These are phyloP conservation scores for Cottoperca gobio DNA, from an alignment of 2,797 vertebrate species.

Conservation along the genomic window DNA sequence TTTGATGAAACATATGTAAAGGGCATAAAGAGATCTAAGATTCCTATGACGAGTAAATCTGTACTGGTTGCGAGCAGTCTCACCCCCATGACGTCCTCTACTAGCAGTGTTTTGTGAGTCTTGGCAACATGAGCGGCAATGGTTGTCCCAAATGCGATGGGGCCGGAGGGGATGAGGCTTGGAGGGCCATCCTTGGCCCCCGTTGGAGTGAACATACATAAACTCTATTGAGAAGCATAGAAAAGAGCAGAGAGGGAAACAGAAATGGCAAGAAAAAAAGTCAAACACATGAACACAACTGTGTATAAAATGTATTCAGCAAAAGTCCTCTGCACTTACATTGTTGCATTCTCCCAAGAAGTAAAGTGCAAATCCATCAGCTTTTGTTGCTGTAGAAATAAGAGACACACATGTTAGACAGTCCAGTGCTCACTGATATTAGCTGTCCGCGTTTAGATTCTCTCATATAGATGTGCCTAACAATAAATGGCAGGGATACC, in stretches of 20 bases:
- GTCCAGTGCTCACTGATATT: constrained; percentile 7
- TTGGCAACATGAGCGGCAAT: constrained; percentile 97
- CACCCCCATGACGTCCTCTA: constrained; percentile 97
- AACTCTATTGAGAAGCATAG: constrained; percentile 85
- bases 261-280: constrained; percentile 10
- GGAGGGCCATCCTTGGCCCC: constrained; percentile 93
- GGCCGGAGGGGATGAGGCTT: constrained; percentile 91
- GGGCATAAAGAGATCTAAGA: neutral
- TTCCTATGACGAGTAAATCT: neutral
- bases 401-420: constrained; percentile 14
- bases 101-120: constrained; percentile 93
- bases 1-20: neutral
- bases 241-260: constrained; percentile 36
- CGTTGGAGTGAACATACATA: constrained; percentile 95
- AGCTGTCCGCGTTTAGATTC: neutral
- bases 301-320: neutral
- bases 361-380: constrained; percentile 99
- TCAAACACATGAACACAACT: constrained; percentile 5
- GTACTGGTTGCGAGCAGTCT: constrained; percentile 44
- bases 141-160: constrained; percentile 93
- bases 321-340: constrained; percentile 86
- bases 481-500: constrained; percentile 12
- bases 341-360: constrained; percentile 99
- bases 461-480: neutral
- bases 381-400: constrained; percentile 93